Evolutionary conservation across 92 coral and sea anemone species (phyloP).

Genomic region (Umimayanthus kanabou): DNA sequence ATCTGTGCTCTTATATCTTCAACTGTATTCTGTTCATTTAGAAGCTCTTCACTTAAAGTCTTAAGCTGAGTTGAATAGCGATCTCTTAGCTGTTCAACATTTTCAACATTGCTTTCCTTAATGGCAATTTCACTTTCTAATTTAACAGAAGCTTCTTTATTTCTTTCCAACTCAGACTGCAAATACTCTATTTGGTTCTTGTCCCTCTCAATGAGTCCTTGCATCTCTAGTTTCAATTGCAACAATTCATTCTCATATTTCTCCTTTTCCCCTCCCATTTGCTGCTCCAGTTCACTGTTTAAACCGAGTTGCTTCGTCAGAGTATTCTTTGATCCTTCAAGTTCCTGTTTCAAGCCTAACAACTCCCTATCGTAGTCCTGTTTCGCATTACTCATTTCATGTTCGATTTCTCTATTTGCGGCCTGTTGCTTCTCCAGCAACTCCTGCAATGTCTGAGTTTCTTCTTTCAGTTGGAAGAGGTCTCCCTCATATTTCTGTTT

Average conservation of each 20-base stretch:
- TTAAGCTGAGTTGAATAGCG: conserved; percentile 43
- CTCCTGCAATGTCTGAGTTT: conserved; percentile 1
- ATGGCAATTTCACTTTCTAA: conserved; percentile 41
- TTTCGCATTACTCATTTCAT: conserved; percentile 49
- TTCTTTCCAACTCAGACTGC: conserved; percentile 26
- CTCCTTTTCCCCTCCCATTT: conserved; percentile 57
- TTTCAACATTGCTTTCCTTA: conserved; percentile 32
- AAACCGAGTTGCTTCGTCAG: conserved; percentile 69
- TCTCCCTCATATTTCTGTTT: conserved; percentile 45
- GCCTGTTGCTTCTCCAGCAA: not conserved
- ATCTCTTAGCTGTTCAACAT: conserved; percentile 42
- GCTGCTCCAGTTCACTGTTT: conserved; percentile 60
- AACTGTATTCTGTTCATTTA: conserved; percentile 31
- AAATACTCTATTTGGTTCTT: conserved; percentile 42
- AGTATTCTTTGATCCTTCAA: conserved; percentile 63
- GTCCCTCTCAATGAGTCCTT: conserved; percentile 4
- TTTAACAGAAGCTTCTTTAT: conserved; percentile 27
- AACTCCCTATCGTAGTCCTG: conserved; percentile 40
- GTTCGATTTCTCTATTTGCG: conserved; percentile 31
- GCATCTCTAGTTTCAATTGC: conserved; percentile 46
- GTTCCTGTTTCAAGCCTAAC: conserved; percentile 50
- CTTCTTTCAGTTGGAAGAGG: conserved; percentile 29
- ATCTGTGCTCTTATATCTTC: conserved; percentile 34
- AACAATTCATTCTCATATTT: conserved; percentile 45
- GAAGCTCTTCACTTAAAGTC: conserved; percentile 52